Evolutionary conservation across 2,888 invertebrate genomes (phyloP).

Genomic region (Tethea ocularis): DNA sequence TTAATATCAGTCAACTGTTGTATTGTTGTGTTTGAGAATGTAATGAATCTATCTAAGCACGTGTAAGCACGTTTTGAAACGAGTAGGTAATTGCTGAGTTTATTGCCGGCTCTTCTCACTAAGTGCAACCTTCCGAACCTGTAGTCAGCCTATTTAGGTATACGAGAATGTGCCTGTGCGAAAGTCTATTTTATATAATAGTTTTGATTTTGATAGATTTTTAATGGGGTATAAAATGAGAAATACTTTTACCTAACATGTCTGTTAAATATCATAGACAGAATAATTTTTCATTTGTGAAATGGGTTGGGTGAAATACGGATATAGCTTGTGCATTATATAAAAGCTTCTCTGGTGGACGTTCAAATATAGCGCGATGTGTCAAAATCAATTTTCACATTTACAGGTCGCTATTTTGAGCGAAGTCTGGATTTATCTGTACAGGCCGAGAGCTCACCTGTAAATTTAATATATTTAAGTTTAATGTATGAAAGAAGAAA

Average conservation of each 20-base stretch:
- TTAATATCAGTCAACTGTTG: too few relatives aligned
- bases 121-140: too few relatives aligned
- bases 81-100: too few relatives aligned
- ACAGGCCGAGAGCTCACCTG: conserved; percentile 40
- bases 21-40: too few relatives aligned
- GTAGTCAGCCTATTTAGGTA: too few relatives aligned
- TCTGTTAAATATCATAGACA: neutral
- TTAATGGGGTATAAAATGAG: too few relatives aligned
- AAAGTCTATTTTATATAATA: too few relatives aligned
- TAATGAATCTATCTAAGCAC: too few relatives aligned
- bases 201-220: too few relatives aligned
- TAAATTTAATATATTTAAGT: neutral
- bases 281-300: conserved; percentile 1
- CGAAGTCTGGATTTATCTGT: conserved; percentile 48
- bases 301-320: conserved; percentile 32
- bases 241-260: neutral
- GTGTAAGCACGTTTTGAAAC: too few relatives aligned
- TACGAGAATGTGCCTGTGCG: too few relatives aligned
- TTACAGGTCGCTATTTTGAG: conserved; percentile 75
- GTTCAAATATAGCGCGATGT: conserved; percentile 63
- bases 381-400: conserved; percentile 79
- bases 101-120: too few relatives aligned
- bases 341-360: conserved; percentile 53
- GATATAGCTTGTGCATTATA: conserved; percentile 70
- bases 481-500: neutral